Evolutionary conservation across 1,140 invertebrate genomes (phyloP), one percentile per base, ranked within the genome.

Genomic region (Carposina sasakii): DNA sequence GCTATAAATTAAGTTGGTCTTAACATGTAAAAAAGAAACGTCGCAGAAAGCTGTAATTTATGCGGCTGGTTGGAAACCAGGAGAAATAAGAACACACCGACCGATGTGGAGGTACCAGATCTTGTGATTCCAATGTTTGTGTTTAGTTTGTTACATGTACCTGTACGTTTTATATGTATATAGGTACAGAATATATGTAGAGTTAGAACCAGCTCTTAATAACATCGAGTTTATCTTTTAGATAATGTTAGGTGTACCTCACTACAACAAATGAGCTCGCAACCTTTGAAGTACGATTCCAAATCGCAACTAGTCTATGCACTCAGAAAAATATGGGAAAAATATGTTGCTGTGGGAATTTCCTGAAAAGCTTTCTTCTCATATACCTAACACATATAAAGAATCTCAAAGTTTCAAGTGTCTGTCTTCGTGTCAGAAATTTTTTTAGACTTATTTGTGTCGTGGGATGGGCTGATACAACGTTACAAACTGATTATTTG

Each of bases 31-130:
- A 66, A 57, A 61, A 64, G 26, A 40, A 61, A 59, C 52, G 56
- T 65, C 54, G 51, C 57, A 58, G 56, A 53, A 64, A 63, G 60
- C 48, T 43, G 64, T 65, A 67, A 69, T 69, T 72, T 70, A 69
- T 62, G 60, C 57, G 57, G 53, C 55, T 60, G 41, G 60, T 60
- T 48, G 56, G 28, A 36, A 44, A 52, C 46, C 34, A 34, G 61
- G 54, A 37, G 36, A 61, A 68, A 72, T 58, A 67, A 67, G 56
- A 57, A 56, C 46, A 26, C 5, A 26, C 12, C 24, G 5, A 26
- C 24, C 24, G 12, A 26, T 6, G 12, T 26, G 12, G 5, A 26
- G 5, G 24, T 26, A 26, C 24, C 5, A 26, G 5, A 6, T 26
- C 5, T 26, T 26, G 5, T 26, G 12, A 26, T 12, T 12, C 12